phyloP scores from a whole-genome alignment of 2,888 invertebrate species.

The Rutpela maculata region DNA sequence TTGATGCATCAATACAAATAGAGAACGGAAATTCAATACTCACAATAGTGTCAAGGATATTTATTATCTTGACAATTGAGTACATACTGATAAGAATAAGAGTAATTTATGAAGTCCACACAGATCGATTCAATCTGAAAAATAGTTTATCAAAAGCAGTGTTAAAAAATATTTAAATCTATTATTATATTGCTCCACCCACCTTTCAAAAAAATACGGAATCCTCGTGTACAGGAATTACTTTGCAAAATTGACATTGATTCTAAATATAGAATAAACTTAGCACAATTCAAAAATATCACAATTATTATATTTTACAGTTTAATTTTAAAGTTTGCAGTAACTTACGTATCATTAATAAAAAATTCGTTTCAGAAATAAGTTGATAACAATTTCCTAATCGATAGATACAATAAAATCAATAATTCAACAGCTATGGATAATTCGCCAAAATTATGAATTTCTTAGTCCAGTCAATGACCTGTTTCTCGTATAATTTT shows the following conservation, averaged over 20 bases:
- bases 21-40: not conserved
- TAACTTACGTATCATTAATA: not conserved
- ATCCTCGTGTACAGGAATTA: not conserved
- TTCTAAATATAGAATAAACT: not conserved
- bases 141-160: not conserved
- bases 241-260: no score
- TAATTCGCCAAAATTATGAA: not conserved
- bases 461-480: no score
- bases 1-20: not conserved
- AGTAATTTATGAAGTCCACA: no score
- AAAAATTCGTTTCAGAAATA: no score
- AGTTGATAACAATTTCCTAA: no score
- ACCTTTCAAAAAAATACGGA: not conserved
- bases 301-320: not conserved
- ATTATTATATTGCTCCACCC: not conserved
- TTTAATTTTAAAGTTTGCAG: not conserved
- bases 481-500: no score
- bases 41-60: not conserved
- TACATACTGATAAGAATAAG: not conserved
- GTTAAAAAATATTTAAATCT: not conserved
- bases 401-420: not conserved
- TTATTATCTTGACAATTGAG: not conserved
- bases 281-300: not conserved
- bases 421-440: not conserved
- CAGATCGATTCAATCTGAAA: not conserved